Conservation (phyloP, 2,797 vertebrate genomes). For the Hipposideros larvatus region DNA sequence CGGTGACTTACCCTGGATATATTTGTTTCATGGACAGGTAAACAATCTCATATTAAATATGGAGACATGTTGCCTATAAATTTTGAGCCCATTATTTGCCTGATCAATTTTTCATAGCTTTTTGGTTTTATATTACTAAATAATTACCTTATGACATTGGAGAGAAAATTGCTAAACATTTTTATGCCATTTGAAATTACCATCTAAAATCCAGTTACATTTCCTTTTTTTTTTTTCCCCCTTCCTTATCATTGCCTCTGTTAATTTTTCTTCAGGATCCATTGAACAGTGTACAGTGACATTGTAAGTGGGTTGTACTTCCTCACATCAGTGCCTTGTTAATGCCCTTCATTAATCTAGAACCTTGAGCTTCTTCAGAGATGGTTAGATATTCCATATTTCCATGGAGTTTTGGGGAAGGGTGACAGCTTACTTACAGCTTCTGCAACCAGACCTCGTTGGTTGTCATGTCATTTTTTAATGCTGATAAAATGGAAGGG, state of each 20-base stretch:
- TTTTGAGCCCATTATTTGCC: constrained; percentile 70
- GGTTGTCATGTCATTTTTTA: constrained; percentile 86
- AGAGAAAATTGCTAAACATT: constrained; percentile 58
- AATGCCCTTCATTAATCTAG: constrained; percentile 89
- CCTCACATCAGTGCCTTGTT: constrained; percentile 87
- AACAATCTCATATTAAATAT: constrained; percentile 76
- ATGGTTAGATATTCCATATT: constrained; percentile 87
- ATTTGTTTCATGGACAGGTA: constrained; percentile 79
- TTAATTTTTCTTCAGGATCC: constrained; percentile 87
- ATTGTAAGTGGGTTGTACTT: constrained; percentile 86
- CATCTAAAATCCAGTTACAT: background rate
- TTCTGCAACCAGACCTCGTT: constrained; percentile 83
- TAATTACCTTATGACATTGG: constrained; percentile 57
- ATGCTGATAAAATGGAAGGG: constrained; percentile 85
- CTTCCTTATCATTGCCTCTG: constrained; percentile 74
- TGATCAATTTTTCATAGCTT: constrained; percentile 66
- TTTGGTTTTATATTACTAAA: constrained; percentile 68
- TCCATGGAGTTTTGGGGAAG: constrained; percentile 80
- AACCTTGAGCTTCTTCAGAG: constrained; percentile 86
- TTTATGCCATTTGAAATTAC: constrained; percentile 75
- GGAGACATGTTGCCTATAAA: constrained; percentile 23
- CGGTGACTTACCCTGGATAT: constrained; percentile 68
- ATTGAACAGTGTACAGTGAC: constrained; percentile 78
- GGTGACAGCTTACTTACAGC: constrained; percentile 86
- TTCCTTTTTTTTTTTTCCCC: constrained; percentile 48